Conservation (phyloP, 2,113 vertebrate species). For the Chaenocephalus aceratus region DNA sequence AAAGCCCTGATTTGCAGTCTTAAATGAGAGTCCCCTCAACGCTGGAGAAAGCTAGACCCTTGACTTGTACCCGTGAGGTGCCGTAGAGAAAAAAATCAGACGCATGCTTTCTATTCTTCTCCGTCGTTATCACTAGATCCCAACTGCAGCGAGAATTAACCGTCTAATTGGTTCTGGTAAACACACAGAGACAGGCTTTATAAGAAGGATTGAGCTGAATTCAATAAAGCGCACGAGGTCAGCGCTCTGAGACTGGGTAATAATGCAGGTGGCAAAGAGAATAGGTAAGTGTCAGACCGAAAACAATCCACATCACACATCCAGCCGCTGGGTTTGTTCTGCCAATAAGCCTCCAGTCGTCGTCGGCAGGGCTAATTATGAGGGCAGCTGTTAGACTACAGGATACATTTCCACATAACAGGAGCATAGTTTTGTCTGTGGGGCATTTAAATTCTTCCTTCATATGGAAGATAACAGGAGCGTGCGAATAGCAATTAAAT, state of each 20-base stretch:
- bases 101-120: slow-evolving; percentile 58
- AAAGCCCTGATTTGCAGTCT: slow-evolving; percentile 68
- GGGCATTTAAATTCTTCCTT: slow-evolving; percentile 78
- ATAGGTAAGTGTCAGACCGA: slow-evolving; percentile 48
- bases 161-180: slow-evolving; percentile 73
- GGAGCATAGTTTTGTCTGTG: slow-evolving; percentile 74
- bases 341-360: slow-evolving; percentile 64
- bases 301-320: slow-evolving; percentile 67
- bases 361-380: slow-evolving; percentile 76
- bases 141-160: slow-evolving; percentile 59
- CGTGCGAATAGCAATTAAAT: slow-evolving; percentile 80
- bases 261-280: slow-evolving; percentile 50
- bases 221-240: slow-evolving; percentile 67
- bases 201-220: slow-evolving; percentile 54
- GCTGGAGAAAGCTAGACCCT: slow-evolving; percentile 65
- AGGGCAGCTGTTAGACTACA: slow-evolving; percentile 59
- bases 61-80: slow-evolving; percentile 58
- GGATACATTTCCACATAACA: slow-evolving; percentile 70
- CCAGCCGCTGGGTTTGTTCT: slow-evolving; percentile 67
- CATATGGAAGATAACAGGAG: slow-evolving; percentile 77
- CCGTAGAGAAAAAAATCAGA: slow-evolving; percentile 27
- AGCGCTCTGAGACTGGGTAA: slow-evolving; percentile 49
- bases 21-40: slow-evolving; percentile 74
- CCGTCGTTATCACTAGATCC: slow-evolving; percentile 70
- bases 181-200: slow-evolving; percentile 57